Evolutionary conservation across 2,888 invertebrate species (phyloP), one percentile per base, ranked within the genome.

Genomic region (Creontiades dilutus): DNA sequence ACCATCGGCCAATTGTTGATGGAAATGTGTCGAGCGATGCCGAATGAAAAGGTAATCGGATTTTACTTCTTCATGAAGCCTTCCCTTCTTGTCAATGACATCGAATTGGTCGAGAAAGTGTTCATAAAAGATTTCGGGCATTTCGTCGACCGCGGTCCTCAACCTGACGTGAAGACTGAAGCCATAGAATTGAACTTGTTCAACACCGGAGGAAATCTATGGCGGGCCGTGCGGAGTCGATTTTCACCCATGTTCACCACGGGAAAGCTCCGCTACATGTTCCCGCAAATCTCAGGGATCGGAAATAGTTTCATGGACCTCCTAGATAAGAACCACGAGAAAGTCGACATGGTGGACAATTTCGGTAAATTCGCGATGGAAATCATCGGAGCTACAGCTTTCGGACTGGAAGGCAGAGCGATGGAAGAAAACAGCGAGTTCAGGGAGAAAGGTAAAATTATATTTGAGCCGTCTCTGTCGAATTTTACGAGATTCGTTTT

Each of bases 11-110:
- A 76, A n/a, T 16, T 28, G 1, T 28, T 76, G 13, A 46, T 76
- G 37, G 76, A 76, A 76, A 76, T 76, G 14, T 76, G 76, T 28
- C 0, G 16, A 28, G 76, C 76, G 27, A 9, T 37, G 13, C 76
- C 76, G 16, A 76, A 76, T 16, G 76, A 76, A 13, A 75, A 46
- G 4, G 76, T 76, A 1, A 76, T 76, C 28, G 76, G 76, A 3
- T 76, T 76, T 28, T 76, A 76, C n/a, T 76, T 76, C 28, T 76
- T 76, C 76, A 76, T 76, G 76, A 76, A 76, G n/a, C 76, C 76
- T 0, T 0, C 28, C 13, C 14, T 76, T 1, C 1, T 76, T n/a
- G 13, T 76, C 28, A 76, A 76, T 46, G 76, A 76, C 46, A 37
- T 76, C 28, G 76, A 76, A 16, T 13, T 76, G 76, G 28, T 76